Evolutionary conservation across 2,888 invertebrate species (phyloP).

Genomic region (Aelia acuminata): DNA sequence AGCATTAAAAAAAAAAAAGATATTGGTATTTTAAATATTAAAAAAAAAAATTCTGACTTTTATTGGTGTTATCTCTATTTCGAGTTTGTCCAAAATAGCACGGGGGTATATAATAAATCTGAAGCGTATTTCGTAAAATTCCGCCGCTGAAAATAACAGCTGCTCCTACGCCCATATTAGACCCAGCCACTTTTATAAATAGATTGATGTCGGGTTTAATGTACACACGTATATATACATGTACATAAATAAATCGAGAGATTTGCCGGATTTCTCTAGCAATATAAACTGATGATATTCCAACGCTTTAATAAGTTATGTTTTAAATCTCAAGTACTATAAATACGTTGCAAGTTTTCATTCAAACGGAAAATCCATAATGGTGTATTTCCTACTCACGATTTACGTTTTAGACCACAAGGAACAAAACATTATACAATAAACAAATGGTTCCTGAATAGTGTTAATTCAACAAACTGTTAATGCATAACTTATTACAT

Average conservation of each 20-base stretch:
- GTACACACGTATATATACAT: neutral
- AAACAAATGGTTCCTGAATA: no score
- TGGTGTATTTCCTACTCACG: no score
- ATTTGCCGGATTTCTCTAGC: neutral
- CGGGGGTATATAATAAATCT: neutral
- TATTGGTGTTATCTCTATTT: neutral
- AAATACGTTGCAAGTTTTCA: no score
- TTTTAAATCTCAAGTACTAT: neutral
- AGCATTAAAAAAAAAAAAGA: no score
- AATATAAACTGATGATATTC: neutral
- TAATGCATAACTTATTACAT: no score
- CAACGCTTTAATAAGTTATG: neutral
- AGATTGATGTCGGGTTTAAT: neutral
- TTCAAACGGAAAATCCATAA: no score
- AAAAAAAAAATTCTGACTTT: no score
- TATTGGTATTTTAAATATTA: no score
- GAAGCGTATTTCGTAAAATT: neutral
- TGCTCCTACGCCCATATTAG: neutral
- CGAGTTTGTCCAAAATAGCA: neutral
- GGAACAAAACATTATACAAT: no score
- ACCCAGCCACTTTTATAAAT: constrained; percentile 9
- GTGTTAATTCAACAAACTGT: no score
- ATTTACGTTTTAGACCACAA: no score
- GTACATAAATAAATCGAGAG: neutral
- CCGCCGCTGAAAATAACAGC: neutral